phyloP scores from a whole-genome alignment of 35 echinoderm and acorn worm genomes.

The Heliocidaris erythrogramma region DNA sequence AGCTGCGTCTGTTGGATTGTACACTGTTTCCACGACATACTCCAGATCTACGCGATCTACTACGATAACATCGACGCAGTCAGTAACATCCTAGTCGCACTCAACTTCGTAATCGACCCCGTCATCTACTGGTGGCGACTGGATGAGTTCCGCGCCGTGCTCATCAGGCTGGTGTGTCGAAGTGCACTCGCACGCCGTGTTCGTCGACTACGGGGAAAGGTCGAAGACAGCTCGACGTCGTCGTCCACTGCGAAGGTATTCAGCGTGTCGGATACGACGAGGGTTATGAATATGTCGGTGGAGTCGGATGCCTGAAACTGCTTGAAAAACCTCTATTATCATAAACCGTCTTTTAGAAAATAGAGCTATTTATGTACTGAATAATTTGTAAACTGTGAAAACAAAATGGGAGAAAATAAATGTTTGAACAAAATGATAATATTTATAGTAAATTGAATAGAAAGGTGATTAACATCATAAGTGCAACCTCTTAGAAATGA shows the following conservation, averaged over 20 bases:
- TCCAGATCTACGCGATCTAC: conserved; percentile 38
- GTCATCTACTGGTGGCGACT: conserved; percentile 49
- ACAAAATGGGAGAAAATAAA: no score
- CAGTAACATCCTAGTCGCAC: conserved; percentile 43
- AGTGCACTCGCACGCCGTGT: not conserved
- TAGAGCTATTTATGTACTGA: no score
- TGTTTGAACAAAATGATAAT: no score
- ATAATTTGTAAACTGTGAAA: no score
- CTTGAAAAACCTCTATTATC: no score
- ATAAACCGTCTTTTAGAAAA: no score
- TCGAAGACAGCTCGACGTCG: not conserved
- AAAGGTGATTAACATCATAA: no score
- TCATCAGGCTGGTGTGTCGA: not conserved
- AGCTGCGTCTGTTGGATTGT: conserved; percentile 44
- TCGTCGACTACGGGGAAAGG: not conserved
- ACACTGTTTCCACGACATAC: conserved; percentile 48
- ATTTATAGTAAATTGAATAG: no score
- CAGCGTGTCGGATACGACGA: not conserved
- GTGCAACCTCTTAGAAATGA: no score
- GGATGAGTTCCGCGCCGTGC: conserved; percentile 14
- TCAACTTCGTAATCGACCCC: conserved; percentile 44
- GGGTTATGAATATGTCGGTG: not conserved
- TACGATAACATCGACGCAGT: conserved; percentile 45
- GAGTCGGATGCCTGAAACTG: not conserved
- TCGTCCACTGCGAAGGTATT: not conserved